phyloP scores from a whole-genome alignment of 2,797 vertebrate genomes.

The Centropyge bicolor region DNA sequence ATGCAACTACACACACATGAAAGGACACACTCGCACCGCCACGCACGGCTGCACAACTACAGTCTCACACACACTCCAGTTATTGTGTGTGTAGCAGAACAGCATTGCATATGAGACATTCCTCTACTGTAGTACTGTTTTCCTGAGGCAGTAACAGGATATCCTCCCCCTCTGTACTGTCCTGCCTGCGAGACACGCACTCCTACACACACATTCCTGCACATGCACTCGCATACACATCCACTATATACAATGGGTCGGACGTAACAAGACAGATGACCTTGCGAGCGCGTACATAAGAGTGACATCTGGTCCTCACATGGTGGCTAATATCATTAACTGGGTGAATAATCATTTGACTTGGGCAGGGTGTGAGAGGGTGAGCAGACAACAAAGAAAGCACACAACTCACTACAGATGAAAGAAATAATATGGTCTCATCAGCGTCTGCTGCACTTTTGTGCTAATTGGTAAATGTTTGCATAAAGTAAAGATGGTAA shows the following conservation, averaged over 20 bases:
- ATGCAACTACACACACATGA: constrained; percentile 38
- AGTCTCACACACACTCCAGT: constrained; percentile 32
- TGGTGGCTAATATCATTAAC: constrained; percentile 45
- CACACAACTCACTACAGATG: not conserved
- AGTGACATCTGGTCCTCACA: constrained; percentile 42
- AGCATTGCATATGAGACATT: constrained; percentile 75
- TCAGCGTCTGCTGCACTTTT: not conserved
- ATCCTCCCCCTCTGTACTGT: constrained; percentile 76
- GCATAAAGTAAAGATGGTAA: not conserved
- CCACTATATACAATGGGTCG: constrained; percentile 12
- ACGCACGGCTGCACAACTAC: constrained; percentile 34
- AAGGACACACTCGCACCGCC: constrained; percentile 28
- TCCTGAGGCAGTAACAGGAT: constrained; percentile 82
- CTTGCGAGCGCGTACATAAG: constrained; percentile 21
- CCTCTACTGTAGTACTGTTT: constrained; percentile 71
- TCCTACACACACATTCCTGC: constrained; percentile 55
- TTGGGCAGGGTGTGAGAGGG: constrained; percentile 12
- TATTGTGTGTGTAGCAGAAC: constrained; percentile 35
- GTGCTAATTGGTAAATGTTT: not conserved
- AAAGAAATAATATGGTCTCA: not conserved
- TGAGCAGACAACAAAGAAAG: constrained; percentile 16
- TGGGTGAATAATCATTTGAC: constrained; percentile 33
- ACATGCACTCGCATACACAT: constrained; percentile 33
- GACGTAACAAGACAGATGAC: constrained; percentile 28
- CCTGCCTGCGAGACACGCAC: constrained; percentile 60